These are phyloP conservation scores for Strigamia maritima DNA, from an alignment of 2,888 invertebrate genomes.

Conservation along the genomic window DNA sequence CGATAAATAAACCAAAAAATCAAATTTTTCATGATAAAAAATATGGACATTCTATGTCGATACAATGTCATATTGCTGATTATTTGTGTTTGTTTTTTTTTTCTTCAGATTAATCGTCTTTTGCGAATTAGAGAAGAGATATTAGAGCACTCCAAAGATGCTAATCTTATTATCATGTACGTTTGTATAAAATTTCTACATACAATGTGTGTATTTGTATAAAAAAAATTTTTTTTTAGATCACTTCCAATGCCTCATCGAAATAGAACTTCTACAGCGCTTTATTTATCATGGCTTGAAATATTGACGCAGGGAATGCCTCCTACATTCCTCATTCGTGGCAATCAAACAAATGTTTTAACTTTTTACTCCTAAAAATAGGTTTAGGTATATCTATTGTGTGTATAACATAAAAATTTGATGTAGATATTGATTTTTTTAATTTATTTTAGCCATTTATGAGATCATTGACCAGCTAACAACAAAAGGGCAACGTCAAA, in stretches of 20 bases:
- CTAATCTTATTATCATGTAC: constrained; percentile 89
- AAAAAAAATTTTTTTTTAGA: constrained; percentile 55
- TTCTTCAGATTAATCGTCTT: constrained; percentile 71
- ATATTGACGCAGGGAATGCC: constrained; percentile 82
- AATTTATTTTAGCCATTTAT: too few relatives aligned
- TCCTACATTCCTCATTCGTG: constrained; percentile 67
- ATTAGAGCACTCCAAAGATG: constrained; percentile 71
- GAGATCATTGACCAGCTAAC: too few relatives aligned
- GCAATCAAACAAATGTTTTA: constrained; percentile 58
- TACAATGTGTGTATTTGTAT: not conserved
- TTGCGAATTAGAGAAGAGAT: constrained; percentile 83
- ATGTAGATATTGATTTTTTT: too few relatives aligned
- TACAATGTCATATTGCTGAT: not conserved
- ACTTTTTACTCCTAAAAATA: constrained; percentile 56
- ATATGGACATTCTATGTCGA: too few relatives aligned
- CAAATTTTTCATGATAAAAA: too few relatives aligned
- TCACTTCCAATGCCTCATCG: constrained; percentile 93
- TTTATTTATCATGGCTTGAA: constrained; percentile 97
- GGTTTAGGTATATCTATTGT: too few relatives aligned
- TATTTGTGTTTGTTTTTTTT: not conserved
- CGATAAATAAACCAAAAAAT: too few relatives aligned
- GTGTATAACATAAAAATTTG: too few relatives aligned
- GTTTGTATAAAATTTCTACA: constrained; percentile 47
- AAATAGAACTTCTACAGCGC: constrained; percentile 79
- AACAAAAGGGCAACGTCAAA: too few relatives aligned